Evolutionary conservation across 2,797 vertebrate species (phyloP).

Genomic region (Sebastes minor): DNA sequence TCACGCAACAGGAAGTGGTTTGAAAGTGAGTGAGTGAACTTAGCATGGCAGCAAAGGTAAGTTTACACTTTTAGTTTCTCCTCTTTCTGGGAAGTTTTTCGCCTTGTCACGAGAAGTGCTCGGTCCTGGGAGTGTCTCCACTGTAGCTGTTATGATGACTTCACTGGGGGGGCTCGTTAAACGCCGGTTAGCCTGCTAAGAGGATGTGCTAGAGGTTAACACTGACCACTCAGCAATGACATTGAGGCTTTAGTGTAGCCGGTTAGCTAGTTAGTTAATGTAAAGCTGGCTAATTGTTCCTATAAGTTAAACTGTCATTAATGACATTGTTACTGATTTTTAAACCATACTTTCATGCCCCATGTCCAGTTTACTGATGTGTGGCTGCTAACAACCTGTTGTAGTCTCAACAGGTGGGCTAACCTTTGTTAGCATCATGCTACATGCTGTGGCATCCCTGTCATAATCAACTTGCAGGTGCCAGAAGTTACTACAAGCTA

Average conservation of each 20-base stretch:
- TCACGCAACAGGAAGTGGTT: constrained; percentile 69
- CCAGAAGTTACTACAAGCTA: constrained; percentile 31
- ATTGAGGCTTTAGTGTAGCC: constrained; percentile 62
- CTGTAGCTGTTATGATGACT: background rate
- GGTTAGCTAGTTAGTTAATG: constrained; percentile 12
- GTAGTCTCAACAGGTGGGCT: background rate
- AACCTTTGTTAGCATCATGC: constrained; percentile 54
- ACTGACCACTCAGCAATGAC: constrained; percentile 55
- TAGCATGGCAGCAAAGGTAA: constrained; percentile 85
- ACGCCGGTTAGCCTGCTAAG: constrained; percentile 53
- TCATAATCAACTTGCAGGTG: background rate
- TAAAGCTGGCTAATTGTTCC: background rate
- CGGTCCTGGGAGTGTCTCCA: background rate
- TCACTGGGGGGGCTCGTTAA: constrained; percentile 20
- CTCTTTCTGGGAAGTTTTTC: background rate
- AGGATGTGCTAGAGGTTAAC: constrained; percentile 62
- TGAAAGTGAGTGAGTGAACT: constrained; percentile 52
- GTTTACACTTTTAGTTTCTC: constrained; percentile 5
- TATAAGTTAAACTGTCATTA: background rate
- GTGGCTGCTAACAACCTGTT: background rate
- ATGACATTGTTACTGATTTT: background rate
- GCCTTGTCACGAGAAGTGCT: background rate
- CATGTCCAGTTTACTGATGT: background rate
- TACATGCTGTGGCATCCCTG: background rate
- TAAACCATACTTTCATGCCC: background rate